Evolutionary conservation across 2,888 invertebrate genomes (phyloP), one percentile per base, ranked within the genome.

Genomic region (Bembecia ichneumoniformis): DNA sequence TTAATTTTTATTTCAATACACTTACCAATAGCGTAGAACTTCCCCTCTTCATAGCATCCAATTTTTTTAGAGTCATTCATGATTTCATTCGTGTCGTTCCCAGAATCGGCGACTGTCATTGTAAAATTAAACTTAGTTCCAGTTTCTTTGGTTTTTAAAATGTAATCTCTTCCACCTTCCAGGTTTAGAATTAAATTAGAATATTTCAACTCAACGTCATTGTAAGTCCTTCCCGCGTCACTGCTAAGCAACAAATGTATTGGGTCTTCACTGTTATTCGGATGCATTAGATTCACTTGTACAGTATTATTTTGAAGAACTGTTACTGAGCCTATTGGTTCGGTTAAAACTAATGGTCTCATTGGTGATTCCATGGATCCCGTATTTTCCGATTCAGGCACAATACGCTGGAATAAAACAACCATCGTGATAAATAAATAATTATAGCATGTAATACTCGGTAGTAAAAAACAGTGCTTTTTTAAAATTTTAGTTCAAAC

Each of bases 81-180:
- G 35, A 71, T 66, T 20, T 75, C 78, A 46, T 59, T 59, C 20
- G 68, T 67, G 49, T 71, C 72, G 1, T 49, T 51, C 3, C 48
- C 63, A 46, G 48, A 51, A 53, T 76, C 74, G 9, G 70, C 57
- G 1, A 79, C 53, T 0, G 83, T 84, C 49, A 86, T 80, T 0
- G 86, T 86, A 45, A 88, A 84, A 58, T 86, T 83, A 43, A 87
- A 87, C 55, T 79, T 84, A 0, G 82, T 87, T 2, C 77, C 86
- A 0, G 88, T 87, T 60, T 88, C 86, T 54, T 71, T 83, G 0
- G 87, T 86, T 62, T 87, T 86, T 40, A 88, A 54, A 46, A 87
- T 70, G 52, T 87, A 88, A 54, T 87, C 78, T 51, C 67, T 79
- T 3, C 87, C 87, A 15, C 82, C 81, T 59, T 80, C 71, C 7